Base-by-base conservation (phyloP, 2,113 vertebrate species). In the Petrocephalus microphthalmus region DNA sequence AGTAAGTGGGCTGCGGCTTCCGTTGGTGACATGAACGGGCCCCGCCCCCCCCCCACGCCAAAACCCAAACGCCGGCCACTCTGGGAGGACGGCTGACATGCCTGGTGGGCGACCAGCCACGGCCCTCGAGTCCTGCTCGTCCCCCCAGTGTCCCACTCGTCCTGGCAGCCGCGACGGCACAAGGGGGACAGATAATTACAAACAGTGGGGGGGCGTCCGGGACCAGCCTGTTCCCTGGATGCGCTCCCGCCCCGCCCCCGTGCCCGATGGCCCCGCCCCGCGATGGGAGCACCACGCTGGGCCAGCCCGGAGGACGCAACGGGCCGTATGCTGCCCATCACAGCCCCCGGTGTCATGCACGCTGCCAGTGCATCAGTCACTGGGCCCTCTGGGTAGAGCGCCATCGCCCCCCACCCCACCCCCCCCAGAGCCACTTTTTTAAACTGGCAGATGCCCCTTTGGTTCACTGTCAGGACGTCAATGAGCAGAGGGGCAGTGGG, bases 131-230 rank as follows among this genome's bases (percentile, higher is more conserved):
- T 52, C 88, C 85, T 78, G 87, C 67, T 87, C 42, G 10, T 67
- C 60, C 85, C 85, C 51, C 85, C n/a, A 37, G 60, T 85, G 49
- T 52, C 88, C 85, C 86, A 56, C 67, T 87, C 42, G 17, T 89
- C 88, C 90, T 92, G 92, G 92, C 92, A 91, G 86, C 78, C 13
- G 2, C 19, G 15, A 42, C 87, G 56, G 54, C 78, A 85, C 64
- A 87, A 91, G 90, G 89, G 90, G 88, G 88, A 91, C 90, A 90
- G 91, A 92, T 92, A 92, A 92, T 93, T 93, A 91, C 91, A 91
- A 93, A 93, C 92, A 87, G 84, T 90, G 87, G 92, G 91, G 91
- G 90, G 88, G 53, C 33, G 42, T 89, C 90, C 87, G 87, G 87
- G 52, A 90, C 87, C 90, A 92, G 89, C 91, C 90, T 91, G 90